A percentile compares a stretch with the other conserved stretches of the same genome.
These are phyloP conservation scores for Vesta saturnalis DNA, from an alignment of 2,888 invertebrate species.

Conservation along the genomic window DNA sequence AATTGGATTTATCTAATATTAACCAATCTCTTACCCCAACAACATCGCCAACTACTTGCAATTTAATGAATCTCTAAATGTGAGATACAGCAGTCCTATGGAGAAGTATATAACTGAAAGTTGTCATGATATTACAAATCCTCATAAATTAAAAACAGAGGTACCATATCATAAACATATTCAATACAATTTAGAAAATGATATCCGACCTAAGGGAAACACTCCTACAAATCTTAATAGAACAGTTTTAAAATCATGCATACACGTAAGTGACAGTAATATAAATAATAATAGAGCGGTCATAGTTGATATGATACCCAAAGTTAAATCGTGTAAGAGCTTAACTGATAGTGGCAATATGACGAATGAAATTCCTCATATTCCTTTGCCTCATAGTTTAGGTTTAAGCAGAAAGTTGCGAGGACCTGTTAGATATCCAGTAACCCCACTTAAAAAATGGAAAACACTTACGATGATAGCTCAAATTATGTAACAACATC, in stretches of 20 bases:
- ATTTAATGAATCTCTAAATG: not conserved
- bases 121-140: constrained; percentile 57
- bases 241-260: constrained; percentile 54
- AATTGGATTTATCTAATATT: constrained; percentile 37
- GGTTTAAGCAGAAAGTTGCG: constrained; percentile 70
- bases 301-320: constrained; percentile 58
- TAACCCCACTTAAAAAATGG: constrained; percentile 68
- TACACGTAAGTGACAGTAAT: constrained; percentile 46
- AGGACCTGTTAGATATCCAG: constrained; percentile 72
- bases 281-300: constrained; percentile 48
- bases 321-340: constrained; percentile 30
- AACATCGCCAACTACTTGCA: constrained; percentile 8
- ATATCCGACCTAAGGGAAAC: constrained; percentile 33
- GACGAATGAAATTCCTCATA: constrained; percentile 45
- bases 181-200: constrained; percentile 58
- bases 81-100: constrained; percentile 47
- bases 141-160: constrained; percentile 53
- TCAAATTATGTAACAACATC: constrained; percentile 64
- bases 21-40: constrained; percentile 43
- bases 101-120: constrained; percentile 59
- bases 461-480: constrained; percentile 54
- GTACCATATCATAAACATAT: constrained; percentile 62
- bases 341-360: not conserved
- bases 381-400: constrained; percentile 69
- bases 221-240: constrained; percentile 36